A percentile compares a stretch with the other conserved stretches of the same genome.
Evolutionary conservation across 2,113 vertebrate species (phyloP).

Genomic region (Platanista minor): DNA sequence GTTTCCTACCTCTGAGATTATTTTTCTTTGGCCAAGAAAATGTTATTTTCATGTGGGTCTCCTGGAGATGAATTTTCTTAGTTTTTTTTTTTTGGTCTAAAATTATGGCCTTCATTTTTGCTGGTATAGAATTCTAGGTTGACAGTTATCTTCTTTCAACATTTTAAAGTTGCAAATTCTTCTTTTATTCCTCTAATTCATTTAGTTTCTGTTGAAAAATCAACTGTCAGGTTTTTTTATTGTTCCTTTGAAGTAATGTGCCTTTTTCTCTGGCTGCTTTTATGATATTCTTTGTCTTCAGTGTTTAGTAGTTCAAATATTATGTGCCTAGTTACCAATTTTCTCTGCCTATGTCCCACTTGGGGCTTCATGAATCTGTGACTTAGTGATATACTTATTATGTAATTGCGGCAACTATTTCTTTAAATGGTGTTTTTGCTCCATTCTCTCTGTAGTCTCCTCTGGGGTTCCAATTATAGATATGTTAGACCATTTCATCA

Average conservation of each 20-base stretch:
- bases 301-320: neutral
- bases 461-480: neutral
- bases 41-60: neutral
- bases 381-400: neutral
- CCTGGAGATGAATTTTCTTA: neutral
- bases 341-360: neutral
- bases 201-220: conserved; percentile 28
- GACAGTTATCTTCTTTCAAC: neutral
- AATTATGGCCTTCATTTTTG: neutral
- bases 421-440: neutral
- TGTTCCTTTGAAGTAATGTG: neutral
- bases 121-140: conserved; percentile 10
- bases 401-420: neutral
- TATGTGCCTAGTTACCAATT: neutral
- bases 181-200: neutral
- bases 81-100: neutral
- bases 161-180: neutral
- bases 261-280: neutral
- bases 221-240: conserved; percentile 5
- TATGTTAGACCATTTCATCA: neutral
- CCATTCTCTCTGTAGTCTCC: neutral
- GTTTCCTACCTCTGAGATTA: conserved; percentile 13
- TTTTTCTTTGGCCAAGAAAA: neutral
- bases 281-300: neutral
- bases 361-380: neutral